Conservation (phyloP, 2,113 vertebrate genomes). For the Sceloporus undulatus region DNA sequence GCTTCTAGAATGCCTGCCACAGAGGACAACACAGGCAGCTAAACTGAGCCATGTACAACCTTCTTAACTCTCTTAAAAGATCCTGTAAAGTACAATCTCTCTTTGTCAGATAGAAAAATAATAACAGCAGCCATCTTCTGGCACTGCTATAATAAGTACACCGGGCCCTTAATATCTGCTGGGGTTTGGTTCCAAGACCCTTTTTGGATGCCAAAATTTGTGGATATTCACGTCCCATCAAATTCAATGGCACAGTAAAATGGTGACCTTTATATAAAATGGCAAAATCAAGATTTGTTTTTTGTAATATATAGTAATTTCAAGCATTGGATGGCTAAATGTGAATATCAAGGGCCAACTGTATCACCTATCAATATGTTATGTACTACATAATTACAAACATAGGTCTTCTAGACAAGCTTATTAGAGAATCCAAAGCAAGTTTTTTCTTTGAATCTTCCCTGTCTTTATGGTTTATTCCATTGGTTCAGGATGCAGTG, state of each 20-base stretch:
- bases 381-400: background rate
- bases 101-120: background rate
- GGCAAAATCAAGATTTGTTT: no score
- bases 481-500: background rate
- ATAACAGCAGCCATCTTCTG: background rate
- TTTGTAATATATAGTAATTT: no score
- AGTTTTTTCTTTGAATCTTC: background rate
- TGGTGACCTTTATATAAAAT: no score
- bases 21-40: accelerated
- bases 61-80: background rate
- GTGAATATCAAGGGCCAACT: no score
- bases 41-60: background rate
- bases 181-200: no score
- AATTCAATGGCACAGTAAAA: no score
- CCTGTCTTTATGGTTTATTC: background rate
- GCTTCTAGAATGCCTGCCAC: accelerated
- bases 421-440: background rate
- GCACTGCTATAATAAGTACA: no score
- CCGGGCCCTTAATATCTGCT: no score
- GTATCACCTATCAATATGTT: background rate
- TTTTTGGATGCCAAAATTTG: no score
- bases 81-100: background rate
- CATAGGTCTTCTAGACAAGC: background rate
- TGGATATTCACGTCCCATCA: no score
- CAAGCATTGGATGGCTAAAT: no score